A percentile compares a stretch with the other conserved stretches of the same genome.
Conservation (phyloP, 2,888 invertebrate genomes). For the Sinelater perroti region DNA sequence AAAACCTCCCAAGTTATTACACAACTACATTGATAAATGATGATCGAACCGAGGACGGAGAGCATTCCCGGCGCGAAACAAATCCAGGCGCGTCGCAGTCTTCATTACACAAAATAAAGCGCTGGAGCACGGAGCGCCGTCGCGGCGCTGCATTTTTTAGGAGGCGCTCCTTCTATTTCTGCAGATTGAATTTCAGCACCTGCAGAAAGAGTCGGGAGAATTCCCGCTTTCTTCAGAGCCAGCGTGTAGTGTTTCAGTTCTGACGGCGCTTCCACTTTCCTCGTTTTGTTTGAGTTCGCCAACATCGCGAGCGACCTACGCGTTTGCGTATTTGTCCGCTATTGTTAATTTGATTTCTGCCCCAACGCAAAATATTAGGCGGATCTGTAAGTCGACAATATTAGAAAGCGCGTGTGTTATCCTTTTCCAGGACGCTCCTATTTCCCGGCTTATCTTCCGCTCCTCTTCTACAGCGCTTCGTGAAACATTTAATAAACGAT, state of each 20-base stretch:
- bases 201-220: neutral
- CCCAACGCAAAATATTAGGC: no score
- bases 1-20: conserved; percentile 7
- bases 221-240: neutral
- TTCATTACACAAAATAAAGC: conserved; percentile 3
- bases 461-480: neutral
- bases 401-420: neutral
- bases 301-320: neutral
- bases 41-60: conserved; percentile 4
- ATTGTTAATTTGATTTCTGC: neutral
- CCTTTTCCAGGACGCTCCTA: neutral
- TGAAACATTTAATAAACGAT: conserved; percentile 16
- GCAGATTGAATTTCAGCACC: conserved; percentile 1
- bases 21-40: conserved; percentile 9
- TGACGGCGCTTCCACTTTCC: conserved; percentile 10
- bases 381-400: neutral
- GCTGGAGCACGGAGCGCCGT: neutral
- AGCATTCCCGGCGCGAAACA: neutral
- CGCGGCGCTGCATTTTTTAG: neutral
- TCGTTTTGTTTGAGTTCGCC: conserved; percentile 2
- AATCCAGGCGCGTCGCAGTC: neutral
- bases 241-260: conserved; percentile 11
- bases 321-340: neutral
- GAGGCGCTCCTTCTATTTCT: neutral
- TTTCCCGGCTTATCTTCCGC: conserved; percentile 2